Evolutionary conservation across 2,797 vertebrate species (phyloP).

Genomic region (Sternarchorhynchus goeldii): DNA sequence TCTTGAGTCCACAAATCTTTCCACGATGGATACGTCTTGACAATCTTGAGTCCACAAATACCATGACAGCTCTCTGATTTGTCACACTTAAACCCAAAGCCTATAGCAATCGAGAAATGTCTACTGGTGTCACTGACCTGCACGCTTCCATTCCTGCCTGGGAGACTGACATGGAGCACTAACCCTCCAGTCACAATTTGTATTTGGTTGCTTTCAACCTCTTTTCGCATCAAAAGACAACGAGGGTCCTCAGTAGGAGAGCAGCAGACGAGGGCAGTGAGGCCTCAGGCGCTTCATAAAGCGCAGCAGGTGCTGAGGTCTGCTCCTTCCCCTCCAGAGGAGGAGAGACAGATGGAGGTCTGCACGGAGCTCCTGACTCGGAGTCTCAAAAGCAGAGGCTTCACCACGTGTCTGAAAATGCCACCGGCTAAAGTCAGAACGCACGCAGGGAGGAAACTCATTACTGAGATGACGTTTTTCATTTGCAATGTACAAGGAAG

Average conservation of each 20-base stretch:
- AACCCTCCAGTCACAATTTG: slow-evolving; percentile 37
- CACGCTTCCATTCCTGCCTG: too few relatives aligned
- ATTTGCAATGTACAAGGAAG: slow-evolving; percentile 45
- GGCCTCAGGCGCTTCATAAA: slow-evolving; percentile 31
- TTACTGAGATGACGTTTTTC: slow-evolving; percentile 46
- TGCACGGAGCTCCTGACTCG: slow-evolving; percentile 28
- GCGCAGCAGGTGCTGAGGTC: slow-evolving; percentile 36
- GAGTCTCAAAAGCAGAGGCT: slow-evolving; percentile 19
- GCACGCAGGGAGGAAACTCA: slow-evolving; percentile 48
- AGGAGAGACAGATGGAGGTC: slow-evolving; percentile 30
- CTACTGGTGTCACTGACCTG: too few relatives aligned
- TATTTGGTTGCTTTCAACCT: slow-evolving; percentile 60
- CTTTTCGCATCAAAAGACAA: slow-evolving; percentile 9
- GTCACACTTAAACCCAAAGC: too few relatives aligned
- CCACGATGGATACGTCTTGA: too few relatives aligned
- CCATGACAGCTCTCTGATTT: too few relatives aligned
- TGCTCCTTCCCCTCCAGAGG: slow-evolving; percentile 4
- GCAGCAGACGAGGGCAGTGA: slow-evolving; percentile 5
- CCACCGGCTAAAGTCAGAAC: slow-evolving; percentile 17
- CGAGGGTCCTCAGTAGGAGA: slow-evolving; percentile 7
- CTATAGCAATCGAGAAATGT: too few relatives aligned
- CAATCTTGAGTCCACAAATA: too few relatives aligned
- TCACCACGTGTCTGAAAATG: slow-evolving; percentile 24
- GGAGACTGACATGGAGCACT: too few relatives aligned
- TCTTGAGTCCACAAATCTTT: too few relatives aligned